Evolutionary conservation across 1,140 invertebrate species (phyloP).

Genomic region (Leptopilina boulardi): DNA sequence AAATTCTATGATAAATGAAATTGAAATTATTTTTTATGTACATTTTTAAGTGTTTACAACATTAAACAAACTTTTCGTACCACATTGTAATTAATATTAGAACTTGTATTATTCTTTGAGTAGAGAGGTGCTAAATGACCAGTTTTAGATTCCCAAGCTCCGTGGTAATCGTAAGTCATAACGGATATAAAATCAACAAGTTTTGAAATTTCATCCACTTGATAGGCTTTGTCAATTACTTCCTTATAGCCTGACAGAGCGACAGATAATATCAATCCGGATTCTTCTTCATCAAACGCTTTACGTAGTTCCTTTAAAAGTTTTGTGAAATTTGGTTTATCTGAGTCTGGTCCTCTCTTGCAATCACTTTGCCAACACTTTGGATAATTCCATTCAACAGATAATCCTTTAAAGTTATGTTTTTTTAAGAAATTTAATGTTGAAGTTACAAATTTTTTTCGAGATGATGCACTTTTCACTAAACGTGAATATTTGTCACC

Average conservation of each 20-base stretch:
- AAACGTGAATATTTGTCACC: constrained; percentile 90
- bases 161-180: constrained; percentile 94
- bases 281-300: constrained; percentile 83
- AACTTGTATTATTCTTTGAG: constrained; percentile 77
- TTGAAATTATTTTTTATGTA: background rate
- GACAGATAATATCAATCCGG: constrained; percentile 85
- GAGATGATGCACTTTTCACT: constrained; percentile 79
- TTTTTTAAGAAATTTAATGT: constrained; percentile 82
- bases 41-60: background rate
- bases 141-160: constrained; percentile 87
- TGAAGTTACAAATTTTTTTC: constrained; percentile 83
- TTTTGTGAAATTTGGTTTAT: constrained; percentile 86
- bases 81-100: constrained; percentile 85
- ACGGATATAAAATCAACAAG: constrained; percentile 89
- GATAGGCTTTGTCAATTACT: constrained; percentile 90
- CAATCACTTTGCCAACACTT: constrained; percentile 95
- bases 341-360: constrained; percentile 84
- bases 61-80: constrained; percentile 74
- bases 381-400: constrained; percentile 94
- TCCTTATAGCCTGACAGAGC: constrained; percentile 93
- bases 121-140: constrained; percentile 90
- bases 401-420: constrained; percentile 88
- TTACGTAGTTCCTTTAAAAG: constrained; percentile 87
- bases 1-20: constrained; percentile 80
- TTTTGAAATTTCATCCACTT: constrained; percentile 82